Percentiles rank a stretch among this genome's conserved stretches.
Conservation (phyloP, 2,888 invertebrate species). For the Trypoxylon attenuatum region DNA sequence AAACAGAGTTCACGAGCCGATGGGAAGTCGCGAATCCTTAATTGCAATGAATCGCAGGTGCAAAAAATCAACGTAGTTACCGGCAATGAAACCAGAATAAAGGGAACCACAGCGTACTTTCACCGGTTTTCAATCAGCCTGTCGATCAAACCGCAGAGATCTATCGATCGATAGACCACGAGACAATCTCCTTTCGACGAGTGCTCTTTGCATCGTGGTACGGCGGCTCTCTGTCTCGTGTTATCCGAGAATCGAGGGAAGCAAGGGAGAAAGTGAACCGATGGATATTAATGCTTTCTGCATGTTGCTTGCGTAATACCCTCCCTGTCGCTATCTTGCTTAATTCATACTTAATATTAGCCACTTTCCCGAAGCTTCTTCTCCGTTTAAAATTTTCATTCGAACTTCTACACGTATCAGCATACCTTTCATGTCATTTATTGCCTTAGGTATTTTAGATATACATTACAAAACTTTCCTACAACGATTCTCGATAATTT, state of each 20-base stretch:
- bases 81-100: slow-evolving; percentile 26
- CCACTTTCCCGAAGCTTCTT: too few species aligned
- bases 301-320: slow-evolving; percentile 15
- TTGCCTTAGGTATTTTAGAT: too few species aligned
- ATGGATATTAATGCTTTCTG: slow-evolving; percentile 21
- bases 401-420: neutral
- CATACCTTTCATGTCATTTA: too few species aligned
- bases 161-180: slow-evolving; percentile 38
- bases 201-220: slow-evolving; percentile 9
- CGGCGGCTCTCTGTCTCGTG: slow-evolving; percentile 14
- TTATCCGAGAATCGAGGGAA: slow-evolving; percentile 16
- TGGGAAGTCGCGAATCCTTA: too few species aligned
- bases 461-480: too few species aligned
- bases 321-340: neutral
- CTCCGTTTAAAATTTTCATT: too few species aligned
- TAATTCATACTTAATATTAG: too few species aligned
- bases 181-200: slow-evolving; percentile 40
- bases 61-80: slow-evolving; percentile 22
- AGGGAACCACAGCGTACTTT: slow-evolving; percentile 35
- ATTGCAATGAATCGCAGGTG: neutral
- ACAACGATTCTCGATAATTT: too few species aligned
- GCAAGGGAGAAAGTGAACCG: slow-evolving; percentile 29
- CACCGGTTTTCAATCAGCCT: slow-evolving; percentile 41
- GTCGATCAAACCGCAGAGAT: slow-evolving; percentile 34
- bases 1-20: too few species aligned